A percentile compares a stretch with the other conserved stretches of the same genome.
These are phyloP conservation scores for Lumbricus terrestris DNA, from an alignment of 2,888 invertebrate species.

Conservation along the genomic window DNA sequence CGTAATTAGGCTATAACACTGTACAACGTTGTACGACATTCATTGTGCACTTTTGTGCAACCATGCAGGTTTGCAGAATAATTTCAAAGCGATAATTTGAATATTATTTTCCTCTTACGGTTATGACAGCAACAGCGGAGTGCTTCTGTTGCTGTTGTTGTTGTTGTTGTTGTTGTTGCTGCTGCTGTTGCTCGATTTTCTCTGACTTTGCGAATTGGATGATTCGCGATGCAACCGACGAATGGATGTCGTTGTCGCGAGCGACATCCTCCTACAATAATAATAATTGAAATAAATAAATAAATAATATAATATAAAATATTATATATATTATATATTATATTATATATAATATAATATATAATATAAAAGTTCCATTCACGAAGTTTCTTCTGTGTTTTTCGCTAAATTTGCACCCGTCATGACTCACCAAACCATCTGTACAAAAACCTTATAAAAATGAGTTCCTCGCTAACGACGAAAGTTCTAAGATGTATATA, in stretches of 20 bases:
- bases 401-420: background rate
- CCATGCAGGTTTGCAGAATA: too few relatives aligned
- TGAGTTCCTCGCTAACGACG: background rate
- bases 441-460: background rate
- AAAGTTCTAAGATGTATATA: background rate
- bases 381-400: background rate
- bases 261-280: background rate
- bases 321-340: too few relatives aligned
- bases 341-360: too few relatives aligned
- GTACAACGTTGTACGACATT: too few relatives aligned
- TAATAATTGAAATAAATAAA: too few relatives aligned
- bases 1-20: too few relatives aligned
- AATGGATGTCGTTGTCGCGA: background rate
- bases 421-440: background rate
- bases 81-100: background rate
- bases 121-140: background rate
- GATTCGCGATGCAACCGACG: background rate
- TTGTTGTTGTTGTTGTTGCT: background rate
- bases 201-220: constrained; percentile 11
- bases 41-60: too few relatives aligned
- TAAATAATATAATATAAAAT: too few relatives aligned
- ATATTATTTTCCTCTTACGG: background rate
- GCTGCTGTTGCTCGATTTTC: background rate
- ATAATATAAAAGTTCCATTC: too few relatives aligned
- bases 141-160: background rate